Evolutionary conservation across 2,113 vertebrate genomes (phyloP), one percentile per base, ranked within the genome.

Genomic region (Greenwoodochromis staneri): DNA sequence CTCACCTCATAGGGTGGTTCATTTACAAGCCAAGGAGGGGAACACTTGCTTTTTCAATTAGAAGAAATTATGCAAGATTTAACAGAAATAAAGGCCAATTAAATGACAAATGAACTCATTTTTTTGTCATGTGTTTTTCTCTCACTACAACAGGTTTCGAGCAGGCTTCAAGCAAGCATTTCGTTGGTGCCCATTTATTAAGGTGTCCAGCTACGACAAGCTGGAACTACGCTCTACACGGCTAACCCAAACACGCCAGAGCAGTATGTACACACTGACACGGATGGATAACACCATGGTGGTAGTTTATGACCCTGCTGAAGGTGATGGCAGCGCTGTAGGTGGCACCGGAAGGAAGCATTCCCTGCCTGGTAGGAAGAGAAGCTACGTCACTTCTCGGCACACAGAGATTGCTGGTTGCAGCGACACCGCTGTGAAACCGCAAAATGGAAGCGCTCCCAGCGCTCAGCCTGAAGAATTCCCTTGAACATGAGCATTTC

Each of bases 121-220:
- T 73, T 47, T 78, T 78, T 78, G 42, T 4, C 14, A 78, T 31
- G 9, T 12, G 2, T 78, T 49, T 24, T 45, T 73, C 42, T 78
- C 45, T 78, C 17, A 31, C 73, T n/a, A 51, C 17, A 49, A 78
- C 88, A 99, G 99, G 93, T 99, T 99, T 90, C 97, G 99, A 76
- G 98, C 98, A 1, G 99, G 99, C 47, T 99, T 99, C 95, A 99
- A 99, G 95, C 92, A 93, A 85, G 99, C 97, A 0, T 98, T 99
- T 83, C 97, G 97, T 69, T 99, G 98, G 98, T 99, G 99, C 76
- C 99, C 99, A 1, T 99, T 99, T 93, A 96, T 99, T 61, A 96
- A 97, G 47, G 95, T 99, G 59, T 99, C 98, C 38, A 98, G 96
- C 95, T 97, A 97, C 0, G 98, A 99, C 0, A 97, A 99, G 92